Evolutionary conservation across 1,140 invertebrate species (phyloP).

Genomic region (Aphaenogaster rudis): DNA sequence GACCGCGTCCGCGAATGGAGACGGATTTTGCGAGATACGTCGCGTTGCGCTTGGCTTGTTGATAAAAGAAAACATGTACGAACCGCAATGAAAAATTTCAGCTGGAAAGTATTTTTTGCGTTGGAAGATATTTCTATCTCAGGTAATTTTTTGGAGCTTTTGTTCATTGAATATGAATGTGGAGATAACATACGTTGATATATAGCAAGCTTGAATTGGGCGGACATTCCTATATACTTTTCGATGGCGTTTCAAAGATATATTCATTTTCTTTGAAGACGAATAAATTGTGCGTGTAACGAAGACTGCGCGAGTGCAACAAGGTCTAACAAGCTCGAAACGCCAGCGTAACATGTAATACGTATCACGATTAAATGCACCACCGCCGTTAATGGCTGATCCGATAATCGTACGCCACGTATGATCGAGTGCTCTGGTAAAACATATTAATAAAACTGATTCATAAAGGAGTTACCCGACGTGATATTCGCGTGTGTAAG

Average conservation of each 20-base stretch:
- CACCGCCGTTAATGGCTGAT: conserved; percentile 47
- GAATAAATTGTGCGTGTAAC: conserved; percentile 40
- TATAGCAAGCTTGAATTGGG: neutral
- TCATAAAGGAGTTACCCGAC: conserved; percentile 43
- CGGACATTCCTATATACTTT: neutral
- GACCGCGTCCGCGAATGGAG: conserved; percentile 37
- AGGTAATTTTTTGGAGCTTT: neutral
- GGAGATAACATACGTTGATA: neutral
- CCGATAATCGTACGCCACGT: conserved; percentile 37
- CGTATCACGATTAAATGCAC: conserved; percentile 48
- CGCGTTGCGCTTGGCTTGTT: neutral
- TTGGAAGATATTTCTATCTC: neutral
- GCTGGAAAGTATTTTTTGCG: neutral
- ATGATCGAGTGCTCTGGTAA: conserved; percentile 51
- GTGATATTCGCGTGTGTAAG: conserved; percentile 49
- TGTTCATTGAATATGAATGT: neutral
- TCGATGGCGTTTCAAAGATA: neutral
- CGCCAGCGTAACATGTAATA: conserved; percentile 32
- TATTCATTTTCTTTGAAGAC: conserved; percentile 36
- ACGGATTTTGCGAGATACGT: conserved; percentile 21
- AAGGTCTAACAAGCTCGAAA: conserved; percentile 23
- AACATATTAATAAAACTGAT: conserved; percentile 62
- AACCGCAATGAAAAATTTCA: neutral
- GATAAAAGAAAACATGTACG: conserved; percentile 9
- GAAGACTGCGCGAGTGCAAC: conserved; percentile 28